phyloP scores from a whole-genome alignment of 1,140 invertebrate species.

The Aphidius gifuensis region DNA sequence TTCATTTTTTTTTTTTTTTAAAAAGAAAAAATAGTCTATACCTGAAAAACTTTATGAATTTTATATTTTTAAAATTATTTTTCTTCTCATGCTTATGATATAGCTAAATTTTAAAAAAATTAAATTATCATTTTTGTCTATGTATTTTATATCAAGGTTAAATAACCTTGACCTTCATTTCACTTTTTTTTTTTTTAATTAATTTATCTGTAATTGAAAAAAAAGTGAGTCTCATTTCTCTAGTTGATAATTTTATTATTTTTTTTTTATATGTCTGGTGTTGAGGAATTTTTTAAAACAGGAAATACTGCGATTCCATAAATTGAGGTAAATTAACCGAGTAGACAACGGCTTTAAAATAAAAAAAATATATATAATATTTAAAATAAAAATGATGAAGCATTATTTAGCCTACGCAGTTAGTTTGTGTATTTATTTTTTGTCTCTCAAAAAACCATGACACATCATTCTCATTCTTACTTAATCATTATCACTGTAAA shows the following conservation, averaged over 20 bases:
- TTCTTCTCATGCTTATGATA: too few relatives aligned
- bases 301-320: slow-evolving; percentile 45
- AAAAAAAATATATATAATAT: too few relatives aligned
- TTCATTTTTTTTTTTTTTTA: slow-evolving; percentile 31
- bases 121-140: too few relatives aligned
- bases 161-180: slow-evolving; percentile 14
- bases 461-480: too few relatives aligned
- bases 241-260: too few relatives aligned
- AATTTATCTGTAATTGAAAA: not conserved
- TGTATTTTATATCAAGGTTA: too few relatives aligned
- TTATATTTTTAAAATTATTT: not conserved
- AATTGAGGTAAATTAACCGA: slow-evolving; percentile 46
- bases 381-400: too few relatives aligned
- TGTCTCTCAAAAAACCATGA: slow-evolving; percentile 10
- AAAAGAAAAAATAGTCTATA: not conserved
- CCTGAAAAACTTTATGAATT: not conserved
- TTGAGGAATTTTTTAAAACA: slow-evolving; percentile 28
- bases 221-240: not conserved
- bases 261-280: not conserved
- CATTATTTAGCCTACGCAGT: slow-evolving; percentile 38
- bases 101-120: too few relatives aligned
- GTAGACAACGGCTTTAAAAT: slow-evolving; percentile 27
- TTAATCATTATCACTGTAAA: not conserved
- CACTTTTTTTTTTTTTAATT: not conserved
- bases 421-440: too few relatives aligned